Percentiles rank a stretch among this genome's conserved stretches.
Conservation (phyloP, 2,113 vertebrate species). For the Dolichallabes microphthalmus region DNA sequence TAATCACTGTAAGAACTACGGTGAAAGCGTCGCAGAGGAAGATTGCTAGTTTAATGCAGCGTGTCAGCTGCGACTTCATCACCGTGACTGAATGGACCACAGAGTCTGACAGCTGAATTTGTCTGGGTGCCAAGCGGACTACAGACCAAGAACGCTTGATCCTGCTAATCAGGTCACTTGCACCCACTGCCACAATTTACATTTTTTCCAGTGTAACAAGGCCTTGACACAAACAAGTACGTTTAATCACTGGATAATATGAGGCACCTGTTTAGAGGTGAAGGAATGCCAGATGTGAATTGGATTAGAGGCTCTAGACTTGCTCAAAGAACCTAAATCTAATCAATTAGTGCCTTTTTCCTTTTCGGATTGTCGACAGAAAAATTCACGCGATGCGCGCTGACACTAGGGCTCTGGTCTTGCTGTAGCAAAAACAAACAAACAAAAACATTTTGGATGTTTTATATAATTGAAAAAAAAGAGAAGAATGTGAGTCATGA, state of each 20-base stretch:
- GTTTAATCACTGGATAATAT: slow-evolving; percentile 41
- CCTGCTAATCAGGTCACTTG: slow-evolving; percentile 58
- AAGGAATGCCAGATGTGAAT: slow-evolving; percentile 47
- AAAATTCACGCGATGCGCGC: slow-evolving; percentile 27
- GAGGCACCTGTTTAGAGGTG: slow-evolving; percentile 55
- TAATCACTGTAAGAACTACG: background rate
- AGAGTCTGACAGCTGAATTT: slow-evolving; percentile 44
- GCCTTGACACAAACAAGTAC: slow-evolving; percentile 28
- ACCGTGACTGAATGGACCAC: slow-evolving; percentile 40
- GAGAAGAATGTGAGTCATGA: background rate
- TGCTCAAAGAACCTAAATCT: slow-evolving; percentile 41
- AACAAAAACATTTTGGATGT: background rate
- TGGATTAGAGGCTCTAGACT: slow-evolving; percentile 35
- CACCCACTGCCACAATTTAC: slow-evolving; percentile 36
- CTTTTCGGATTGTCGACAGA: slow-evolving; percentile 27
- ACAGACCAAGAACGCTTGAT: slow-evolving; percentile 37
- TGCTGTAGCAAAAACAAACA: background rate
- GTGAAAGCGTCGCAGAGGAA: background rate
- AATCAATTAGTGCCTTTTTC: slow-evolving; percentile 50
- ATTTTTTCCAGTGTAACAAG: slow-evolving; percentile 45
- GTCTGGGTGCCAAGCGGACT: slow-evolving; percentile 13
- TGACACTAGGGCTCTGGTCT: background rate
- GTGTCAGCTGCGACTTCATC: slow-evolving; percentile 4
- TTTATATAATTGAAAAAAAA: background rate
- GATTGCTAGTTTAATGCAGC: background rate